Base-by-base conservation (phyloP, 2,113 vertebrate genomes). In the Nesoenas mayeri region DNA sequence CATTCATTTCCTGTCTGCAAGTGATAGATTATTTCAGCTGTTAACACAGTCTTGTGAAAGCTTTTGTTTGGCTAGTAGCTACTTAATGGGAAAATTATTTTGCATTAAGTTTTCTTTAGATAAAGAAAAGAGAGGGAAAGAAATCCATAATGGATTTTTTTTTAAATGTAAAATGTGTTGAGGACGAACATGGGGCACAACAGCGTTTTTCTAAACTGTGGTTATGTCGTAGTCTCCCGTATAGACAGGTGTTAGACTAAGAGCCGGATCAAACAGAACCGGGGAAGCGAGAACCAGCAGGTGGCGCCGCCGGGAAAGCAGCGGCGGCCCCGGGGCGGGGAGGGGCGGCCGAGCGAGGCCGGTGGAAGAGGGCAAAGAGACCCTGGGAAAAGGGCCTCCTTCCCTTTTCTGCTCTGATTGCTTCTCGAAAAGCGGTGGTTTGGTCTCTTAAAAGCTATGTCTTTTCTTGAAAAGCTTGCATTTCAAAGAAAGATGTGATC, bases 271-370 rank as follows among this genome's bases (percentile, higher is more conserved):
- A 21, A 75, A 8, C 7, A n/a, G 42, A 57, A 29, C 42, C 42
- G 42, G 28, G 28, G 53, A 57, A 36, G 48, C 48, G 48, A 44
- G 48, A 50, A 34, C 98, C 98, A 97, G 97, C 80, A 98, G 98
- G 90, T 97, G 98, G 97, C 95, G 75, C 95, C 94, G 94, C 62
- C 60, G 91, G 85, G 94, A 97, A 98, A 95, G 29, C 70, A 71
- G 91, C 58, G 7, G 58, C 47, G 5, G 42, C 42, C 42, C 8
- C 28, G 40, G 32, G 48, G 34, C 21, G 51, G 53, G 5, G 12
- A 25, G 40, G 10, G 22, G 71, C 47, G 16, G 47, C 28, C 47
- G 36, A 13, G 42, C 42, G 13, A 77, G 25, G 61, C 88, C 57
- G 42, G 42, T 50, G 48, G 42, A 18, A 26, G 28, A 14, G 34